Base-by-base conservation (phyloP, 2,113 vertebrate species). In the Hemicordylus capensis region DNA sequence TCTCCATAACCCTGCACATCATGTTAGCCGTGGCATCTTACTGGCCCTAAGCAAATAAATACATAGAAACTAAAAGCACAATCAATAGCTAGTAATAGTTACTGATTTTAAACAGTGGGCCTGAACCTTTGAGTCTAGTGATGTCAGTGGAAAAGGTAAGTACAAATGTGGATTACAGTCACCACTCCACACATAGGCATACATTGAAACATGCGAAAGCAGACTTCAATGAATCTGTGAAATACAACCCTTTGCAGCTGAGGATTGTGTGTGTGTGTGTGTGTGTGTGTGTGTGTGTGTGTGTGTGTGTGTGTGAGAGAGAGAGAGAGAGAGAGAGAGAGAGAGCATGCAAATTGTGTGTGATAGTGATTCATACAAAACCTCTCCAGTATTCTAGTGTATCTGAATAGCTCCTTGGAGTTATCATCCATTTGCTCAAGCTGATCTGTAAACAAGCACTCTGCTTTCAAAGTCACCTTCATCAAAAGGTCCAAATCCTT, bases 401-500 rank as follows among this genome's bases (percentile, higher is more conserved):
- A 7, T 10, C 26, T 4, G 6, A 63, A 63, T 37, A 24, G 9
- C 8, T 12, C 42, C 46, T 75, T 17, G 31, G 15, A 2, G 24
- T 56, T 24, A 76, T 58, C 28, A 4, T 22, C 59, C 19, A 66
- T 48, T 64, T 80, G 59, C 17, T 34, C 3, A 6, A 51, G 46
- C 19, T 51, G 51, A 34, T 4, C 61, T 44, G 9, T 12, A 70
- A 31, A 72, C 1, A 37, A 37, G 44, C 39, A 6, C 22, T 46
- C 42, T 42, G 20, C 6, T 48, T 58, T 34, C 0, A 84, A 54
- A 28, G 77, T 87, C 58, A 91, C 75, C 31, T 89, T 89, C 67
- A 66, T n/a, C 74, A 42, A 73, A n/a, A 81, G 72, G 86, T 88
- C 79, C 81, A 80, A 90, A 74, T n/a, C 24, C 89, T 59, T 82